Percentiles rank a stretch among this genome's conserved stretches.
These are phyloP conservation scores for Philypnodon macrostomus DNA, from an alignment of 2,797 vertebrate species.

Conservation along the genomic window DNA sequence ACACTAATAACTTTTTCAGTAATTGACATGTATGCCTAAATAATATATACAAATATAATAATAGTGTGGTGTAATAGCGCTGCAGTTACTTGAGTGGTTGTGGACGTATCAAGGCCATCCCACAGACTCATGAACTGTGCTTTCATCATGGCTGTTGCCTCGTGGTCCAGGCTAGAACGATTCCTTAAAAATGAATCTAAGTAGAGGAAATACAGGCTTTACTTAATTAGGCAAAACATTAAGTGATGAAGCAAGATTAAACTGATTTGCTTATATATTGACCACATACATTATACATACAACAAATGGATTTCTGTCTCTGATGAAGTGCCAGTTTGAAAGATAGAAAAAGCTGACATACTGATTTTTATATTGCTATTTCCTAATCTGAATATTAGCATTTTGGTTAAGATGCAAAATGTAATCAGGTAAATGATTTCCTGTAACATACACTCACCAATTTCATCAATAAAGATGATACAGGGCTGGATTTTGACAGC, in stretches of 20 bases:
- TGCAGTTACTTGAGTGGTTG: conserved; percentile 71
- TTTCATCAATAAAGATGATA: conserved; percentile 85
- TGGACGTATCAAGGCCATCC: conserved; percentile 80
- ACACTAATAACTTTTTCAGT: too few species aligned
- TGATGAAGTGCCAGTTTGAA: neutral
- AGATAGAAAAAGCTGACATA: neutral
- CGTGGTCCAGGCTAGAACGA: conserved; percentile 80
- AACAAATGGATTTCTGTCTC: neutral
- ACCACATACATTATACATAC: conserved; percentile 6
- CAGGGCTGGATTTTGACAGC: conserved; percentile 83
- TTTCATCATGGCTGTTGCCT: conserved; percentile 87
- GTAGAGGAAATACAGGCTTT: neutral
- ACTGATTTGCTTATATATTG: conserved; percentile 3
- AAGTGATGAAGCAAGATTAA: conserved; percentile 11
- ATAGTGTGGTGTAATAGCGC: neutral
- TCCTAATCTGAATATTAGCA: neutral
- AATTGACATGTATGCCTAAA: too few species aligned
- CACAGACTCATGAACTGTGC: conserved; percentile 87
- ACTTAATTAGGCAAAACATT: neutral
- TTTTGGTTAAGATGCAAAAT: conserved; percentile 4
- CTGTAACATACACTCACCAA: conserved; percentile 64
- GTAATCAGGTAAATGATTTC: conserved; percentile 7
- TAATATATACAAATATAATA: too few species aligned
- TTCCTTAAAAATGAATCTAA: conserved; percentile 82
- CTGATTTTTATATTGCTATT: neutral